These are phyloP conservation scores for Mesorhabditis spiculigera DNA, from an alignment of 2,888 invertebrate genomes.

Conservation along the genomic window DNA sequence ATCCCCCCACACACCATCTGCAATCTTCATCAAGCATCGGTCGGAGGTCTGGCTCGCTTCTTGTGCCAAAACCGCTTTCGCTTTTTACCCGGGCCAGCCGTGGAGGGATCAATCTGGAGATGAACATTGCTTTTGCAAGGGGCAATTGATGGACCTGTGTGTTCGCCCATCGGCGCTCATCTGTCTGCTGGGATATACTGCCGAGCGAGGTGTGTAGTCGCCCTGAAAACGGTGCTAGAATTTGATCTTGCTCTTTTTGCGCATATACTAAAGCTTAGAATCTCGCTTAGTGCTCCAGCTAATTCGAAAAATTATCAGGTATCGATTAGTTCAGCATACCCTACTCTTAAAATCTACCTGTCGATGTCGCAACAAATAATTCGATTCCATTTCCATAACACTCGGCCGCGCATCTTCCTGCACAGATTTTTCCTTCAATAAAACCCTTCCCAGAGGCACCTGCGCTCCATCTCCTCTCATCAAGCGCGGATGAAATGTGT, in stretches of 20 bases:
- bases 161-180: constrained; percentile 12
- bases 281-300: neutral
- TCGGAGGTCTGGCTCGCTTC: constrained; percentile 54
- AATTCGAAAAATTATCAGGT: neutral
- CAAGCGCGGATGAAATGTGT: constrained; percentile 57
- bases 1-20: constrained; percentile 22
- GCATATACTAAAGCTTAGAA: neutral
- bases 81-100: constrained; percentile 49
- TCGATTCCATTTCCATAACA: constrained; percentile 4
- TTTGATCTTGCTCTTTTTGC: neutral
- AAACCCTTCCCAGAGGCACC: constrained; percentile 24
- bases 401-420: neutral
- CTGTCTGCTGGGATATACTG: constrained; percentile 29
- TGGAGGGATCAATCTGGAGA: constrained; percentile 37
- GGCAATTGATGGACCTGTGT: constrained; percentile 4
- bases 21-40: constrained; percentile 42
- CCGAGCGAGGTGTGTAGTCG: constrained; percentile 8
- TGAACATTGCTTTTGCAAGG: neutral
- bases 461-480: constrained; percentile 57
- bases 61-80: constrained; percentile 51
- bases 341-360: neutral
- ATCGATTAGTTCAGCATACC: neutral
- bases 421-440: constrained; percentile 4
- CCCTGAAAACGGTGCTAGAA: neutral
- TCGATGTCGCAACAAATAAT: neutral